Conservation (phyloP, 2,113 vertebrate species). For the Seriola aureovittata region DNA sequence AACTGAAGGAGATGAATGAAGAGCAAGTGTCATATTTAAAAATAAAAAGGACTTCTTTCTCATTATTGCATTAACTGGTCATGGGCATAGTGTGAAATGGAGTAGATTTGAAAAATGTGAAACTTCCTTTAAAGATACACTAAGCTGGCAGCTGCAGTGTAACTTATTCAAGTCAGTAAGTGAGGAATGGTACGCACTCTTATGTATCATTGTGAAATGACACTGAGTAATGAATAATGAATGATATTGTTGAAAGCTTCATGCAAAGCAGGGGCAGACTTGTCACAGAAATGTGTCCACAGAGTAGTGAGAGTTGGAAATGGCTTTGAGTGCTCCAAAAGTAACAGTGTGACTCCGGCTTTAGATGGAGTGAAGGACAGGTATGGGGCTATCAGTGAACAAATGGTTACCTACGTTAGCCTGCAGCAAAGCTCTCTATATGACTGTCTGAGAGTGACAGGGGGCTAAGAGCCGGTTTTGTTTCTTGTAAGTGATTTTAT, state of each 20-base stretch:
- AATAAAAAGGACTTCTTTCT: neutral
- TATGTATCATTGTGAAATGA: slow-evolving; percentile 12
- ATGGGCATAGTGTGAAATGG: neutral
- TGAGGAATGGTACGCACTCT: neutral
- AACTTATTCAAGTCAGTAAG: neutral
- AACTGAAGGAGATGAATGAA: neutral
- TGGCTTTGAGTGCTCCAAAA: slow-evolving; percentile 44
- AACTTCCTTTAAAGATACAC: slow-evolving; percentile 6
- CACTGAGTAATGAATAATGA: slow-evolving; percentile 25
- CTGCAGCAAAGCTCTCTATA: slow-evolving; percentile 75
- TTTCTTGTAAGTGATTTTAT: slow-evolving; percentile 86
- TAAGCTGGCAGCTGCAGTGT: neutral
- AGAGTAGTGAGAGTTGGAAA: slow-evolving; percentile 28
- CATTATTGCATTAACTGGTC: no score
- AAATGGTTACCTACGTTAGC: slow-evolving; percentile 80
- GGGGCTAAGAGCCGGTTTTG: slow-evolving; percentile 80
- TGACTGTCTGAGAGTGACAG: slow-evolving; percentile 76
- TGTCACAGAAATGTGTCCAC: slow-evolving; percentile 22
- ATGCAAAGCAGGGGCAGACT: slow-evolving; percentile 16
- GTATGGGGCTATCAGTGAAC: slow-evolving; percentile 70
- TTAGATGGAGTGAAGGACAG: slow-evolving; percentile 69
- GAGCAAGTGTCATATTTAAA: neutral
- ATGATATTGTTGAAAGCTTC: slow-evolving; percentile 26
- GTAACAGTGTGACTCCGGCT: slow-evolving; percentile 56
- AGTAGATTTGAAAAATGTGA: neutral